These are phyloP conservation scores for Eilema griseolum DNA, from an alignment of 2,888 invertebrate species.

Conservation along the genomic window DNA sequence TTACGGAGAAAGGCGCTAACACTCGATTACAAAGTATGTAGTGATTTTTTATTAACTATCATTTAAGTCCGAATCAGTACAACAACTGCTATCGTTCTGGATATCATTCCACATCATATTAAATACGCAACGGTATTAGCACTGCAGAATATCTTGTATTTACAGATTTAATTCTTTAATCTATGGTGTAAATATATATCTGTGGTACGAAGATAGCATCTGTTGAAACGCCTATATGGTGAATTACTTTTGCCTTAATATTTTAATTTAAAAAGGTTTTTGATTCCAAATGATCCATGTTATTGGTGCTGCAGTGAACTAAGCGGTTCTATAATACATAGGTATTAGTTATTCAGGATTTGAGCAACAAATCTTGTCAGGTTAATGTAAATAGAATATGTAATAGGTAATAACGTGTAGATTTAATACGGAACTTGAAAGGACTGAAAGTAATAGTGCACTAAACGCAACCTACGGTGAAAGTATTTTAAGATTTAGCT, in stretches of 20 bases:
- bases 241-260: conserved; percentile 41
- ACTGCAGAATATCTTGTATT: conserved; percentile 58
- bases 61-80: conserved; percentile 71
- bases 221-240: conserved; percentile 34
- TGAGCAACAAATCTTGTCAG: conserved; percentile 30
- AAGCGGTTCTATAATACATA: neutral
- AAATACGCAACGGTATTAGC: conserved; percentile 74
- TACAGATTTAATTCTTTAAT: conserved; percentile 32
- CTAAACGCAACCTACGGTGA: conserved; percentile 54
- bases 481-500: conserved; percentile 56
- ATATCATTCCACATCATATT: conserved; percentile 71
- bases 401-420: conserved; percentile 25
- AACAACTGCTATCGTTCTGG: conserved; percentile 71
- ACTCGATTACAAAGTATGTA: conserved; percentile 60
- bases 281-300: conserved; percentile 36
- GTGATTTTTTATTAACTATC: conserved; percentile 72
- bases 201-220: conserved; percentile 35
- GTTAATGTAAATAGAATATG: conserved; percentile 28
- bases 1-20: conserved; percentile 63
- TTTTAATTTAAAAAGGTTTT: conserved; percentile 26
- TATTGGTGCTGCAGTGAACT: no score
- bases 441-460: conserved; percentile 55
- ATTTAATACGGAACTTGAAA: conserved; percentile 47
- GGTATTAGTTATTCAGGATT: neutral
- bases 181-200: conserved; percentile 24